phyloP scores from a whole-genome alignment of 2,888 invertebrate genomes.

The Aphrophora alni region DNA sequence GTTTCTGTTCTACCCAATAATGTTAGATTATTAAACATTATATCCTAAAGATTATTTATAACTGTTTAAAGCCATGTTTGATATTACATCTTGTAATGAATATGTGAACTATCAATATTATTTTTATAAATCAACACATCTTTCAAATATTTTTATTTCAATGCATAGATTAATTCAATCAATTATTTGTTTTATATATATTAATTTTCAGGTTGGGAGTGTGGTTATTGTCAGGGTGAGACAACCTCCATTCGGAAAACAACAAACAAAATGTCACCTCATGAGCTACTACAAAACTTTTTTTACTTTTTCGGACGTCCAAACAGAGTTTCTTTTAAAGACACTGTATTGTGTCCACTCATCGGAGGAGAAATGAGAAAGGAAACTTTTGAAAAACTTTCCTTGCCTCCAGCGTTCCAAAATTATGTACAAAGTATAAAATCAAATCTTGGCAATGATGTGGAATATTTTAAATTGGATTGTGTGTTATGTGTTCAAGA shows the following conservation, averaged over 20 bases:
- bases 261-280: background rate
- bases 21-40: no score
- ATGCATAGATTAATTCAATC: no score
- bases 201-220: background rate
- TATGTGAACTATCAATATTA: no score
- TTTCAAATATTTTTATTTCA: no score
- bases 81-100: no score
- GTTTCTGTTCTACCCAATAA: no score
- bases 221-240: background rate
- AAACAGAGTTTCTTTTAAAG: background rate
- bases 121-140: no score
- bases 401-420: background rate
- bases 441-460: background rate
- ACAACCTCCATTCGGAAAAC: background rate
- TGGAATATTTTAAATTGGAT: background rate
- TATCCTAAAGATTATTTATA: no score
- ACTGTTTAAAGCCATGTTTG: no score
- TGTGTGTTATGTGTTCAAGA: constrained; percentile 2
- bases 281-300: background rate
- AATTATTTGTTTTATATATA: no score
- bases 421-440: background rate
- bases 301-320: background rate
- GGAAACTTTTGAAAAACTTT: background rate
- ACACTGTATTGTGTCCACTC: background rate
- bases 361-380: background rate